Conservation (phyloP, 2,797 vertebrate species). For the Bovichtus variegatus region DNA sequence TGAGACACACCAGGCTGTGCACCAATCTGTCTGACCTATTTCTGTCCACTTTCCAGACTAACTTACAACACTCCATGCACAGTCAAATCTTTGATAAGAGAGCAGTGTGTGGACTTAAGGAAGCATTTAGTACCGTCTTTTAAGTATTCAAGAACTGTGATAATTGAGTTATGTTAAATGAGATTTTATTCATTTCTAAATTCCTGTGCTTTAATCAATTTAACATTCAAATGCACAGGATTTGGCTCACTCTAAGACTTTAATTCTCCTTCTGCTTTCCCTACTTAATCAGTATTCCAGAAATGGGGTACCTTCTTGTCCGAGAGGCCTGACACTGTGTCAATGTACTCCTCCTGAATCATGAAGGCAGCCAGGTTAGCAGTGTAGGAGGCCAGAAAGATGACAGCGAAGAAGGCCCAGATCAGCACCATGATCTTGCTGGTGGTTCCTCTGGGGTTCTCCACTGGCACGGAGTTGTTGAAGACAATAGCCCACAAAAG, state of each 20-base stretch:
- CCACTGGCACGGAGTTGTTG: constrained; percentile 97
- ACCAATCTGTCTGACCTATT: constrained; percentile 83
- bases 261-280: constrained; percentile 63
- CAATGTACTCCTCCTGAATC: constrained; percentile 98
- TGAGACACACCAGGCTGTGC: constrained; percentile 74
- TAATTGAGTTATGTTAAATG: constrained; percentile 66
- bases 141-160: constrained; percentile 56
- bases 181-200: constrained; percentile 70
- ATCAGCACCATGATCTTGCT: constrained; percentile 98
- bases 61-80: constrained; percentile 61
- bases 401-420: constrained; percentile 98
- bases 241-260: constrained; percentile 67
- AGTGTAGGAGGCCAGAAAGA: constrained; percentile 97
- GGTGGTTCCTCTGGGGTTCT: constrained; percentile 95
- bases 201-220: constrained; percentile 72
- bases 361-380: constrained; percentile 97
- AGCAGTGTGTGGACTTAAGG: constrained; percentile 55
- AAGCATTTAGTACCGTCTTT: constrained; percentile 55
- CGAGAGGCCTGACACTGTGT: constrained; percentile 95
- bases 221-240: constrained; percentile 69
- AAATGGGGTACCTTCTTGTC: constrained; percentile 90
- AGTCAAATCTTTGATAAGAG: constrained; percentile 64
- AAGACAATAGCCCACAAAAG: constrained; percentile 97
- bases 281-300: constrained; percentile 70
- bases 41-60: constrained; percentile 78